Evolutionary conservation across 2,113 vertebrate genomes (phyloP), one percentile per base, ranked within the genome.

Genomic region (Chloebia gouldiae): DNA sequence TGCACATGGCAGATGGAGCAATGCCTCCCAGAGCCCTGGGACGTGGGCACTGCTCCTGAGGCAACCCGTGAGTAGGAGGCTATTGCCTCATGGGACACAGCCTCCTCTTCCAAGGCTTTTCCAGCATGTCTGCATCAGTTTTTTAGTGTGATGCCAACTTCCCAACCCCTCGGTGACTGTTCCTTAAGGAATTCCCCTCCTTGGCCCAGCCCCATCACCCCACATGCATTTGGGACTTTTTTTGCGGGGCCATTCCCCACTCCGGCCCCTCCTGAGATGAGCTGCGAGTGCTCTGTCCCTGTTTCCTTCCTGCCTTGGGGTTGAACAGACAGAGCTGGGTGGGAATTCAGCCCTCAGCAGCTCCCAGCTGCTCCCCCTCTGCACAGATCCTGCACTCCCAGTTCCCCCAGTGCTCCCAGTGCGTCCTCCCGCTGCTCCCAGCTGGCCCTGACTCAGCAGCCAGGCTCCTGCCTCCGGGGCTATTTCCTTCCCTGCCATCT

Each of bases 321-420:
- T 98, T 98, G 73, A 98, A 85, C 95, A 97, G 98, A 76, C 98
- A 97, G 98, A 98, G 97, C 95, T 95, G 97, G 37, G 96, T 98
- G 33, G 79, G 84, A 25, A 35, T 78, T 27, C 84, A 91, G 14
- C 84, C 92, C 57, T 64, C 76, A 7, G 54, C 90, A 24, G 92
- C 88, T 8, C 65, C 92, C 73, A 71, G 0, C 20, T 90, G 97
- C 76, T 99, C 98, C 7, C 98, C 98, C 1, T 91, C 98, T 98
- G 98, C 7, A 96, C 98, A 1, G 98, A 98, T 53, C 99, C 75
- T 97, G 95, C 86, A 97, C 97, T 0, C 98, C 99, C 6, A 98
- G 91, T 5, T 86, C 92, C 7, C 95, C 88, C 37, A n/a, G 94
- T 35, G 66, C 92, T 17, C 85, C 18, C 80, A 96, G 69, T 18